Percentiles rank a stretch among this genome's conserved stretches.
Conservation (phyloP, 2,113 vertebrate genomes). For the Myiozetetes cayanensis region DNA sequence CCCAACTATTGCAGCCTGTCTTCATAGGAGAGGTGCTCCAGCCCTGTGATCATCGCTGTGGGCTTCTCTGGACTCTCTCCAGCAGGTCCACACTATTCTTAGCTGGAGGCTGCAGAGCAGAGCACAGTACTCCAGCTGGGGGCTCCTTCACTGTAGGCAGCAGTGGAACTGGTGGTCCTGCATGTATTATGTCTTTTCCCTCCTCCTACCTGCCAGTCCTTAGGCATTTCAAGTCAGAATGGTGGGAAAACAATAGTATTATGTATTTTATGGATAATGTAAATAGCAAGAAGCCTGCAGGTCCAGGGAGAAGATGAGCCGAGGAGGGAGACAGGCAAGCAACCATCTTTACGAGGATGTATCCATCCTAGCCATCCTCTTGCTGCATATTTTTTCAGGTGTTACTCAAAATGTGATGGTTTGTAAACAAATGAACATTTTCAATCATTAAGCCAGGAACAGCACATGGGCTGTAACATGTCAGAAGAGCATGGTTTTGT, state of each 20-base stretch:
- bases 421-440: neutral
- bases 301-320: neutral
- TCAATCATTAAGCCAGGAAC: neutral
- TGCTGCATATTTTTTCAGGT: neutral
- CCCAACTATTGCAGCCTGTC: neutral
- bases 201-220: neutral
- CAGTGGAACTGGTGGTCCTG: neutral
- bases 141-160: neutral
- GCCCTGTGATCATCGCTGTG: neutral
- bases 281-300: neutral
- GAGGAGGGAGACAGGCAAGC: neutral
- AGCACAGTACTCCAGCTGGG: neutral
- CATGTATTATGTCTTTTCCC: neutral
- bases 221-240: neutral
- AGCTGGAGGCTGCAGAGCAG: neutral
- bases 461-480: neutral
- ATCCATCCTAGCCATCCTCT: neutral
- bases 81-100: neutral
- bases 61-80: neutral
- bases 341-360: neutral
- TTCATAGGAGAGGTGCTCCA: neutral
- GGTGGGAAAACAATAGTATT: neutral
- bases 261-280: neutral
- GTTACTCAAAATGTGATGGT: neutral
- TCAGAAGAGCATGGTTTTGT: neutral